Evolutionary conservation across 2,113 vertebrate genomes (phyloP).

Genomic region (Ailuropoda melanoleuca): DNA sequence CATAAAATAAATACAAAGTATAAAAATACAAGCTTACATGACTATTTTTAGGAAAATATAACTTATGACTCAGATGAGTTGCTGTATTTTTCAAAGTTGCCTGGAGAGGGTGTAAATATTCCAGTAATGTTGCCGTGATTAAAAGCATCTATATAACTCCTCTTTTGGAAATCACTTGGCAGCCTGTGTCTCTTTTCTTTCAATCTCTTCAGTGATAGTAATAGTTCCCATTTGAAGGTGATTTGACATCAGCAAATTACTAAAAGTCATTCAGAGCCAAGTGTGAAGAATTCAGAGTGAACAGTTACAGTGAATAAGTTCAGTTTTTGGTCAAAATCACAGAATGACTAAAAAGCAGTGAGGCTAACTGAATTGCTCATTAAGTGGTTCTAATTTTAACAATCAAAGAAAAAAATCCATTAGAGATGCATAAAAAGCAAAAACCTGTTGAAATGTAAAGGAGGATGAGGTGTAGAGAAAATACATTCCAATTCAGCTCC

Average conservation of each 20-base stretch:
- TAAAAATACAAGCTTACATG: neutral
- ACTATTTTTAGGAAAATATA: slow-evolving; percentile 43
- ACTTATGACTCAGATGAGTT: neutral
- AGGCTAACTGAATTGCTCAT: neutral
- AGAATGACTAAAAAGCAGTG: neutral
- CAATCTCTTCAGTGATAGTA: neutral
- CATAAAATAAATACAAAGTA: neutral
- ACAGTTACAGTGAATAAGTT: neutral
- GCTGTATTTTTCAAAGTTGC: slow-evolving; percentile 1
- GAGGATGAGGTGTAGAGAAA: neutral
- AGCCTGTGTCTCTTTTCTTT: neutral
- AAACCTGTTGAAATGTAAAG: neutral
- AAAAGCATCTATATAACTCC: neutral
- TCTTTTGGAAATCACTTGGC: neutral
- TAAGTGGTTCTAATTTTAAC: neutral
- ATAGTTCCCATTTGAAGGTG: neutral
- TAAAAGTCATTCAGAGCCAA: neutral
- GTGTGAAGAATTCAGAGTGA: slow-evolving; percentile 6
- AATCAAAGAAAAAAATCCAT: neutral
- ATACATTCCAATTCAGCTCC: neutral
- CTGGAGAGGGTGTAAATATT: neutral
- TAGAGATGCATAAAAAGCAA: slow-evolving; percentile 8
- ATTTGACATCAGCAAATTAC: slow-evolving; percentile 36
- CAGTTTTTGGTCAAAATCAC: neutral
- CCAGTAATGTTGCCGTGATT: neutral